Evolutionary conservation across 2,888 invertebrate species (phyloP), one percentile per base, ranked within the genome.

Genomic region (Sinhomidia bicolor): DNA sequence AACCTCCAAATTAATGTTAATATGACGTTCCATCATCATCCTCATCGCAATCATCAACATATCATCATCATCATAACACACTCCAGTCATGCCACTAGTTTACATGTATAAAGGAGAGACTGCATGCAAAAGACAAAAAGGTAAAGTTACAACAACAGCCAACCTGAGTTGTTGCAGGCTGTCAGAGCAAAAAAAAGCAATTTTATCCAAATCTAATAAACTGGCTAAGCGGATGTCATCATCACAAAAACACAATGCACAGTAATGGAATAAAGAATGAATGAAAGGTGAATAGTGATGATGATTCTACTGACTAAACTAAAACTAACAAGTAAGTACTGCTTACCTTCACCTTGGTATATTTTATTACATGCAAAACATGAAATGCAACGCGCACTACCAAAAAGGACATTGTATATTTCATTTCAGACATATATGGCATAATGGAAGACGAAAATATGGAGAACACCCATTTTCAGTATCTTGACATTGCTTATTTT

Each of bases 391-490:
- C 32, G 47, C 12, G 9, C 2, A 51, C 9, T 51, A 51, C 76
- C n/a, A 76, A 76, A 51, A 76, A 51, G 76, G 76, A 51, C 10
- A 51, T 74, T 7, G 74, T 20, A 74, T 47, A 47, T 51, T 51
- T 51, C 29, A 76, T 29, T 76, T 51, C 32, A 6, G 47, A 76
- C 76, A 76, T 76, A 76, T 76, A 51, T 29, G 76, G 76, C 44
- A 76, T 76, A 29, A 54, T 76, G 76, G 51, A 74, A 76, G 54
- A 32, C 1, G 76, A 54, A 26, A 29, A 76, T 76, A 51, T 76
- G 76, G 76, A 76, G 76, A 76, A 76, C 76, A 76, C 76, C 76
- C 76, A 76, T 76, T 51, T 76, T 76, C 76, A 76, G 76, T 36
- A 12, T 76, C 51, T 76, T 54, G 76, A 54, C 76, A 76, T 51